Evolutionary conservation across 1,140 invertebrate species (phyloP), one percentile per base, ranked within the genome.

Genomic region (Rhyzopertha dominica): DNA sequence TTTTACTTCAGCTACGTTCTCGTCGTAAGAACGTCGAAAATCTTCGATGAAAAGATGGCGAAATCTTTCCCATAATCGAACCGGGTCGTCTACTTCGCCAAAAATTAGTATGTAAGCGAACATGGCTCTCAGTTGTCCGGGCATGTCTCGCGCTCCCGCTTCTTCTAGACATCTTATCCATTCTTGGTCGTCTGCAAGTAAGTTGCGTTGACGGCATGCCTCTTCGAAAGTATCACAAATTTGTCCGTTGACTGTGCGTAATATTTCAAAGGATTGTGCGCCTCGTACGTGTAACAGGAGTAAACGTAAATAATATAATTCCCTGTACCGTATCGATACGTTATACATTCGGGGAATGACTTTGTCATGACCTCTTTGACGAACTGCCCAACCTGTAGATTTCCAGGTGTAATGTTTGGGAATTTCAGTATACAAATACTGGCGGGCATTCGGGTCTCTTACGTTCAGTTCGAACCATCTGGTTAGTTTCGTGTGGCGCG

Each of bases 281-380:
- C 42, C 42, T 4, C 18, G 2, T 8, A 45, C 35, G n/a, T 45
- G 35, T 0, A 4, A 4, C 17, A 49, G 34, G 4, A 49, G 22
- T 3, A 45, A 22, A 1, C 35, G n/a, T 2, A 49, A 17, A 26
- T 38, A 34, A 31, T 22, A 49, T 17, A 9, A 22, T 20, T 49
- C 47, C 4, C 22, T 16, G 19, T 49, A 12, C 13, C 22, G 20
- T 1, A 36, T 25, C 10, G 22, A 30, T n/a, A 49, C 19, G 1
- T 40, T 18, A 10, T 5, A 40, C 22, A 28, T 7, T 4, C 8
- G 17, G n/a, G n/a, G n/a, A 12, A 8, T 19, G 18, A 25, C 13
- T 32, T 32, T 2, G 5, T 20, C 18, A n/a, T n/a, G n/a, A n/a
- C n/a, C n/a, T n/a, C 16, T 18, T 22, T 24, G 17, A 10, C 2